Evolutionary conservation across 2,888 invertebrate species (phyloP).

Genomic region (Amblyteles armatorius): DNA sequence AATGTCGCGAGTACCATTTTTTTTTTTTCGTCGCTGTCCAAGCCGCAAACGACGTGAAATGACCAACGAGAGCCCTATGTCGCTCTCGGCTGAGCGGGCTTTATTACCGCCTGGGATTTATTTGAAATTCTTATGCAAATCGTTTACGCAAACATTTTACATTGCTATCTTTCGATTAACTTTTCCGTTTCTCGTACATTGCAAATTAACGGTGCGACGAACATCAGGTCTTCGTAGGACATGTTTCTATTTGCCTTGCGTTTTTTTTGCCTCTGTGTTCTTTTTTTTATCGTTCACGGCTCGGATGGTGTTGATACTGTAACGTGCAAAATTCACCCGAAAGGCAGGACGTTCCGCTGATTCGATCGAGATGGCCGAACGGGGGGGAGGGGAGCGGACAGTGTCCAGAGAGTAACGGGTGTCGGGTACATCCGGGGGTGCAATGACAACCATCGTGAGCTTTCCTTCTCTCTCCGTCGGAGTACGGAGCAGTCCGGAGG

Average conservation of each 20-base stretch:
- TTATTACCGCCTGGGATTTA: not conserved
- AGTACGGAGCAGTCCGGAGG: constrained; percentile 1
- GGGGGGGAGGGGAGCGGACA: constrained; percentile 3
- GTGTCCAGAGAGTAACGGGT: constrained; percentile 22
- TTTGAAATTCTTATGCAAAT: not conserved
- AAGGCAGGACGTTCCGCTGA: constrained; percentile 1
- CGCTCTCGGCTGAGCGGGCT: constrained; percentile 23
- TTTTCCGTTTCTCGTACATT: not conserved
- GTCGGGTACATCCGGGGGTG: constrained; percentile 39
- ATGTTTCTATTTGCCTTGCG: not conserved
- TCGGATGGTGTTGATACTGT: not conserved
- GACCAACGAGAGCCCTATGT: constrained; percentile 37
- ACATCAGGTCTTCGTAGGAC: not conserved
- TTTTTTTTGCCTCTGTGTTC: not conserved
- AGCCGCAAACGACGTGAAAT: constrained; percentile 13
- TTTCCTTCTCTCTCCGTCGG: constrained; percentile 26
- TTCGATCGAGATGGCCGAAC: constrained; percentile 6
- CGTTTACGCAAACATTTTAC: no score
- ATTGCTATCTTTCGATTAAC: not conserved
- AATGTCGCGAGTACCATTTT: constrained; percentile 61
- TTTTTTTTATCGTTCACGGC: not conserved
- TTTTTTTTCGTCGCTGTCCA: not conserved
- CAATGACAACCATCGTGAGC: constrained; percentile 63
- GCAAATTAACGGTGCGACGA: not conserved
- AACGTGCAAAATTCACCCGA: not conserved